Percentiles rank a stretch among this genome's conserved stretches.
Conservation (phyloP, 2,113 vertebrate species). For the Hassar affinis region DNA sequence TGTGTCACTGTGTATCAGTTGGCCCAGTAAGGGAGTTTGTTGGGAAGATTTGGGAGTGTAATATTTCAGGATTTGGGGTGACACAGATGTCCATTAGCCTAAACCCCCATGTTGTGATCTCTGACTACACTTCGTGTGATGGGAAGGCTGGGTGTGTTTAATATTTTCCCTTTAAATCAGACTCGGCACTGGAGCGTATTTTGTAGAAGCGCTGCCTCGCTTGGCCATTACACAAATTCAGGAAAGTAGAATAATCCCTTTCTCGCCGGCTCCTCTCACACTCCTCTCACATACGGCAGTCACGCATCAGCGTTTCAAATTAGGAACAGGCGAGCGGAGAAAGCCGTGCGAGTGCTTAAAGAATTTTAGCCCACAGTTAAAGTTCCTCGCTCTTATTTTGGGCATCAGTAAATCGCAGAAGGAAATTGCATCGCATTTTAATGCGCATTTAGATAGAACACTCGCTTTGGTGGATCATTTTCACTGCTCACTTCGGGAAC, state of each 20-base stretch:
- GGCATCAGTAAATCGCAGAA: conserved; percentile 52
- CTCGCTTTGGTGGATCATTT: conserved; percentile 58
- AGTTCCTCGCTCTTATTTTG: conserved; percentile 53
- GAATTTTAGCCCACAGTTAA: conserved; percentile 47
- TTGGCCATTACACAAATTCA: conserved; percentile 18
- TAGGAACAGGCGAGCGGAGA: conserved; percentile 18
- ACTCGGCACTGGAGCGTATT: background rate
- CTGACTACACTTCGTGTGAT: background rate
- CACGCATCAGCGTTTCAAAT: conserved; percentile 44
- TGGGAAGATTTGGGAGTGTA: background rate
- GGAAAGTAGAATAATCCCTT: conserved; percentile 45
- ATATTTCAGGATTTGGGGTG: background rate
- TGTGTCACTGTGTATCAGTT: no score
- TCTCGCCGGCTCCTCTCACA: conserved; percentile 14
- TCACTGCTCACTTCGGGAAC: conserved; percentile 45
- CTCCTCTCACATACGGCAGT: no score
- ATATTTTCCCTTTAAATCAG: background rate
- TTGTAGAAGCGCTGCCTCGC: background rate
- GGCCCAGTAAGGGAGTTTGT: background rate
- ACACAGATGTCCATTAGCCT: background rate
- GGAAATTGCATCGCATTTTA: conserved; percentile 54
- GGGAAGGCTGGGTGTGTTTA: background rate
- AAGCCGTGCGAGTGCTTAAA: conserved; percentile 42
- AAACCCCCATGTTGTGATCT: background rate
- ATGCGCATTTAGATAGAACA: conserved; percentile 34